These are phyloP conservation scores for Crematogaster levior DNA, from an alignment of 2,888 invertebrate genomes.

Conservation along the genomic window DNA sequence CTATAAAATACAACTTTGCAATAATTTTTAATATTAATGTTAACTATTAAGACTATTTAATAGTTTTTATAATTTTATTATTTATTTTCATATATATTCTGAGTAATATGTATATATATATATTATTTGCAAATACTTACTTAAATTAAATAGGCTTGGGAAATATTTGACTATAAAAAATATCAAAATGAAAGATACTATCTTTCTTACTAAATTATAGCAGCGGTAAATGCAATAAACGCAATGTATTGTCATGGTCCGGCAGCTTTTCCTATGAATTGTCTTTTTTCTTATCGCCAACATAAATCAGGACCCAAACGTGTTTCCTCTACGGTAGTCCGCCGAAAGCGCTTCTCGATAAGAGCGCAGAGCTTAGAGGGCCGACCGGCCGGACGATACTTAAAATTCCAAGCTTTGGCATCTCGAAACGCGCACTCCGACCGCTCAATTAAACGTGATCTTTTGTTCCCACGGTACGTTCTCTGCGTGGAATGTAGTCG, in stretches of 20 bases:
- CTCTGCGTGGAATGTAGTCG: conserved; percentile 20
- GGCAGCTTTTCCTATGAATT: background rate
- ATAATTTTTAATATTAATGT: no score
- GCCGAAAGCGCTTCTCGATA: conserved; percentile 19
- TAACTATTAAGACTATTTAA: background rate
- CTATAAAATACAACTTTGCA: no score
- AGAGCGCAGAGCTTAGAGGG: background rate
- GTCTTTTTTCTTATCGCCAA: background rate
- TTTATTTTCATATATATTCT: background rate
- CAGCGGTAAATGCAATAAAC: background rate
- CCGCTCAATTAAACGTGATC: conserved; percentile 55
- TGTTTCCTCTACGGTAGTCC: conserved; percentile 12
- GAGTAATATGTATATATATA: no score
- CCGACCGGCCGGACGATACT: conserved; percentile 31
- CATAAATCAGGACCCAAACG: conserved; percentile 15
- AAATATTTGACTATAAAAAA: no score
- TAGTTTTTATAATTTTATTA: background rate
- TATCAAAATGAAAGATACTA: no score
- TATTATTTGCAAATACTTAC: no score
- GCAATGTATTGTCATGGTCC: background rate
- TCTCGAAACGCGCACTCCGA: conserved; percentile 29
- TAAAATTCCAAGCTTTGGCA: conserved; percentile 49
- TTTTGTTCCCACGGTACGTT: conserved; percentile 49
- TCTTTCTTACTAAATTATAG: no score
- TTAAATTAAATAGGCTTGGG: no score